Evolutionary conservation across 1,140 invertebrate genomes (phyloP).

Genomic region (Catajapyx aquilonaris): DNA sequence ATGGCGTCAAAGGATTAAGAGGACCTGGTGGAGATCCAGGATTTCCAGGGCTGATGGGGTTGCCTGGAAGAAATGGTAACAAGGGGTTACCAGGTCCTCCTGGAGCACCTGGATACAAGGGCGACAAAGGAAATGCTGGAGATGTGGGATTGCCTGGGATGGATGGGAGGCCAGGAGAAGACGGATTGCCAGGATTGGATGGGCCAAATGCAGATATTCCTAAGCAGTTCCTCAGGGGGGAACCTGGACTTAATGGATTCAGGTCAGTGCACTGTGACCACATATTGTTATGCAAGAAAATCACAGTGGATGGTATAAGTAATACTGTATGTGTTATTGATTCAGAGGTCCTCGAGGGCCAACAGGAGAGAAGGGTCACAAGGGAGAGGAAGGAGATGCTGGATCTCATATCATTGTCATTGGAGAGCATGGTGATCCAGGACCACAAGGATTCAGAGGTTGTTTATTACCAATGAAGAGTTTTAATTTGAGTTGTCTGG

Average conservation of each 20-base stretch:
- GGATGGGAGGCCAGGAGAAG: slow-evolving; percentile 27
- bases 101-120: no score
- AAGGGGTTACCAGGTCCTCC: neutral
- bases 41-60: neutral
- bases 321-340: no score
- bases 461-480: no score
- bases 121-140: slow-evolving; percentile 14
- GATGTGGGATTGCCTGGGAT: slow-evolving; percentile 19
- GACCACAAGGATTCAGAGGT: neutral
- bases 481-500: no score
- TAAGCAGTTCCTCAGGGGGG: slow-evolving; percentile 24
- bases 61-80: neutral
- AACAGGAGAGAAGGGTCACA: slow-evolving; percentile 22
- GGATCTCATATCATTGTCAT: slow-evolving; percentile 8
- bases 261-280: no score
- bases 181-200: slow-evolving; percentile 24
- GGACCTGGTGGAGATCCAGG: neutral
- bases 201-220: slow-evolving; percentile 24
- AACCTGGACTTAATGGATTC: slow-evolving; percentile 14
- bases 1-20: neutral
- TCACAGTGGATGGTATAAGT: neutral
- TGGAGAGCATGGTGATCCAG: neutral
- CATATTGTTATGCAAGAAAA: neutral
- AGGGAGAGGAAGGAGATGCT: slow-evolving; percentile 21
- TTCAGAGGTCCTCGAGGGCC: slow-evolving; percentile 13